Percentiles rank a stretch among this genome's conserved stretches.
These are phyloP conservation scores for Sapayoa aenigma DNA, from an alignment of 2,113 vertebrate genomes.

Conservation along the genomic window DNA sequence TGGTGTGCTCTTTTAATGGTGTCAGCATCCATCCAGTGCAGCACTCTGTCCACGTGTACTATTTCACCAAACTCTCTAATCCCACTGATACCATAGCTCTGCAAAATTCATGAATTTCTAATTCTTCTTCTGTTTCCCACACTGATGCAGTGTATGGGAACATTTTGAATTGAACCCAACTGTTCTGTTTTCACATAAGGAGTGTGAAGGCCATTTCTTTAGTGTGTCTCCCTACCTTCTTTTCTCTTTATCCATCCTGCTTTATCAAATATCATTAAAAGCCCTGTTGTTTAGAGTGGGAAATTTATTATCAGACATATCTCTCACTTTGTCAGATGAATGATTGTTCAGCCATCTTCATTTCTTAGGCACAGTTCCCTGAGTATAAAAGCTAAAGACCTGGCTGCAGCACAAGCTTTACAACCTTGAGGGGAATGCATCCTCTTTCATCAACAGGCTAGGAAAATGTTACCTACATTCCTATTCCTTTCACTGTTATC, in stretches of 20 bases:
- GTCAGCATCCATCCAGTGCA: neutral
- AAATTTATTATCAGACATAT: neutral
- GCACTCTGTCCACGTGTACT: neutral
- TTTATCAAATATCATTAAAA: neutral
- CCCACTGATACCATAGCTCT: neutral
- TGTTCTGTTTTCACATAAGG: neutral
- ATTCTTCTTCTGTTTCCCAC: neutral
- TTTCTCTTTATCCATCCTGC: neutral
- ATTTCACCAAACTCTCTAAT: neutral
- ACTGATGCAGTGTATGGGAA: neutral
- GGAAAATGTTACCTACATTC: neutral
- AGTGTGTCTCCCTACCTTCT: neutral
- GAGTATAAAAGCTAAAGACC: neutral
- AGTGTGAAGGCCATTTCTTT: neutral
- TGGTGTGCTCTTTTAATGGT: neutral
- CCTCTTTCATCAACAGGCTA: neutral
- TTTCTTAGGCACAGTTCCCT: neutral
- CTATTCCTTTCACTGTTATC: neutral
- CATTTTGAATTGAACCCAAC: accelerated
- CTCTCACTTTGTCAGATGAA: neutral
- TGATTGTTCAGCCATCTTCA: neutral
- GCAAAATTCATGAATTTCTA: neutral
- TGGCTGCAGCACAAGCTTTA: neutral
- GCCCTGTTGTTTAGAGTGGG: neutral
- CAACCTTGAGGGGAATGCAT: neutral